A percentile compares a stretch with the other conserved stretches of the same genome.
Evolutionary conservation across 2,113 vertebrate genomes (phyloP).

Genomic region (Numenius arquata): DNA sequence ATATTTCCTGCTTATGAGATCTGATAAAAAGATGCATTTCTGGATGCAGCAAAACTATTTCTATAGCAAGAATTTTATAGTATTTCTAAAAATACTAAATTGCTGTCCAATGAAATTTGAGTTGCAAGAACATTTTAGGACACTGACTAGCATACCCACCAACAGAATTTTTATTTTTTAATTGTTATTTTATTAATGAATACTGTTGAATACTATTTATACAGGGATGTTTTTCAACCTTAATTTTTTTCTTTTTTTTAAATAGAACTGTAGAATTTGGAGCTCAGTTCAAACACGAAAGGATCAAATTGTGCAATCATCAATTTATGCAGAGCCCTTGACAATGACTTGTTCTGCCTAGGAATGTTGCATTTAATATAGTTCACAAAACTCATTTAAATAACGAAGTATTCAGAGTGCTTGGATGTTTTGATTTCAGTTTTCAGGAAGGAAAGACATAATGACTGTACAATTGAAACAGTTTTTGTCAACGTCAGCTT

Average conservation of each 20-base stretch:
- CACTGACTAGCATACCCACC: not conserved
- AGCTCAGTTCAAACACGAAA: not conserved
- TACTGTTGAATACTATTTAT: not conserved
- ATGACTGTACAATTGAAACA: not conserved
- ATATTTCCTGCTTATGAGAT: not conserved
- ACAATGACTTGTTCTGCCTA: not conserved
- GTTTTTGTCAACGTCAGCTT: not conserved
- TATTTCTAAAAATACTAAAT: not conserved
- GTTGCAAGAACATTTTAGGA: not conserved
- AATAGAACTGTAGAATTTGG: not conserved
- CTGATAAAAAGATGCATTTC: not conserved
- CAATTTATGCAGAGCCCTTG: not conserved
- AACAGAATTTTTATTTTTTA: not conserved
- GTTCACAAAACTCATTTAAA: not conserved
- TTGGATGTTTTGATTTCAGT: not conserved
- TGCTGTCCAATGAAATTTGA: not conserved
- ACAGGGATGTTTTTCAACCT: not conserved
- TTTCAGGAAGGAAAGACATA: not conserved
- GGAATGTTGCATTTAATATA: not conserved
- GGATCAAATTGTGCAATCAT: not conserved
- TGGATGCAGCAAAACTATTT: not conserved
- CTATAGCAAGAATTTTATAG: not conserved
- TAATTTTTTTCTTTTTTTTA: not conserved
- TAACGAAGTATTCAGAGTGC: not conserved
- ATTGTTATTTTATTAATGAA: not conserved